phyloP scores from a whole-genome alignment of 2,113 vertebrate species.

The Syngnathus scovelli region DNA sequence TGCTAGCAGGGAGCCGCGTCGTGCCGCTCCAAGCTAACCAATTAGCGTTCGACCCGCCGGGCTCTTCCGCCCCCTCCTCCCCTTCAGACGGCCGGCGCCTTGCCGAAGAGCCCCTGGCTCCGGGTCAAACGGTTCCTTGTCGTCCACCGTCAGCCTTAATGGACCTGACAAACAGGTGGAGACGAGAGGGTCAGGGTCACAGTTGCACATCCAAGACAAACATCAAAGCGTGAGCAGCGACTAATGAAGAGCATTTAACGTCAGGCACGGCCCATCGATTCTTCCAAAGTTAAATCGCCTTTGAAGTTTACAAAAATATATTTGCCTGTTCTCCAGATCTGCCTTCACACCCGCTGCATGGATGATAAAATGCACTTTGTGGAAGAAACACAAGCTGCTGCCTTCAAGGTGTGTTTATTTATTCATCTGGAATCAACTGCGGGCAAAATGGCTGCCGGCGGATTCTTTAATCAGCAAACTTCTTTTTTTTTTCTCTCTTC shows the following conservation, averaged over 20 bases:
- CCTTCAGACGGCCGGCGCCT: slow-evolving; percentile 2
- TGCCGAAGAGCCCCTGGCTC: neutral
- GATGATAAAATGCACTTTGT: too few relatives aligned
- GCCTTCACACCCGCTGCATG: too few relatives aligned
- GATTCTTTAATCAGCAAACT: slow-evolving; percentile 4
- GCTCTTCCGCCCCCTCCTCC: neutral
- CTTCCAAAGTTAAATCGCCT: too few relatives aligned
- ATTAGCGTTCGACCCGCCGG: slow-evolving; percentile 5
- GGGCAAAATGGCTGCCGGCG: neutral
- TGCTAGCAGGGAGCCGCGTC: slow-evolving; percentile 1
- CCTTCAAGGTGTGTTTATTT: slow-evolving; percentile 3
- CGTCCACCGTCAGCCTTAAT: slow-evolving; percentile 1
- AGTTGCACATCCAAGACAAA: neutral
- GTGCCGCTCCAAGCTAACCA: slow-evolving; percentile 10
- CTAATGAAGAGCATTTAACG: slow-evolving; percentile 2
- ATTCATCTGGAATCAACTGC: slow-evolving; percentile 1
- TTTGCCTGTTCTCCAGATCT: too few relatives aligned
- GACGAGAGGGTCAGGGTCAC: neutral
- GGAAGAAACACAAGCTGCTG: neutral
- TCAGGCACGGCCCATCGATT: neutral
- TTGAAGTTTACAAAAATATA: too few relatives aligned
- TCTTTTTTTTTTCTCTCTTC: neutral
- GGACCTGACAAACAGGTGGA: slow-evolving; percentile 16
- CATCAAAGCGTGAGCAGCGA: slow-evolving; percentile 2
- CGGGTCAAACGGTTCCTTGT: slow-evolving; percentile 8